Conservation (phyloP, 2,113 vertebrate genomes). For the Cryptomyrus ogoouensis region DNA sequence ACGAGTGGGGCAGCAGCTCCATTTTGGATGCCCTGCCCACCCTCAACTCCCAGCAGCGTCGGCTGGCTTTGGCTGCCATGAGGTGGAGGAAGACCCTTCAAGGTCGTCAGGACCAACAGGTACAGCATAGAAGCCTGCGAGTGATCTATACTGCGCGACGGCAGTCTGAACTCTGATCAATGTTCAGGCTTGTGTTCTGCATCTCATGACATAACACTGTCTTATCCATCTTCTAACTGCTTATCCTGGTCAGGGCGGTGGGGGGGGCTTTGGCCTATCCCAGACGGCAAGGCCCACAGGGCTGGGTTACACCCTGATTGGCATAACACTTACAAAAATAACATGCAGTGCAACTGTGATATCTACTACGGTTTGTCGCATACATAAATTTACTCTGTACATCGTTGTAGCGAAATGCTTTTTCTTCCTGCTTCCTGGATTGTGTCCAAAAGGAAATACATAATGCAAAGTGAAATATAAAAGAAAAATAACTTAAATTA, state of each 20-base stretch:
- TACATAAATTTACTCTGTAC: background rate
- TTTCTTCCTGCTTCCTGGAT: background rate
- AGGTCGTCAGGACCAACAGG: slow-evolving; percentile 54
- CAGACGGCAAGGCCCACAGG: background rate
- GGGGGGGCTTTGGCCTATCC: background rate
- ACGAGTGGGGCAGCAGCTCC: slow-evolving; percentile 87
- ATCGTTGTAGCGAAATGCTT: background rate
- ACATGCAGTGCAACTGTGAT: background rate
- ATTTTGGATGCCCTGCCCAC: slow-evolving; percentile 77
- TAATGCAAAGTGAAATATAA: background rate
- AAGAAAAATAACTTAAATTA: background rate
- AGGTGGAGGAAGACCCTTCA: slow-evolving; percentile 86
- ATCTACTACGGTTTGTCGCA: background rate
- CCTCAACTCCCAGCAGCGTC: slow-evolving; percentile 77
- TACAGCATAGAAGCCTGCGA: slow-evolving; percentile 33
- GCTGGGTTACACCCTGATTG: background rate
- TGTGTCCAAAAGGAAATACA: background rate
- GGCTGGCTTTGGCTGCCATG: slow-evolving; percentile 81
- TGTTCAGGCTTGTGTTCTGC: background rate
- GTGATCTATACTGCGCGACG: background rate
- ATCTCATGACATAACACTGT: background rate
- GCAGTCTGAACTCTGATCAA: background rate
- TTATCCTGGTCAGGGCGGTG: background rate
- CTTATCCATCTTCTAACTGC: background rate
- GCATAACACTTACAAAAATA: background rate